Conservation (phyloP, 1,140 invertebrate species). For the Drosophila ogumai region DNA sequence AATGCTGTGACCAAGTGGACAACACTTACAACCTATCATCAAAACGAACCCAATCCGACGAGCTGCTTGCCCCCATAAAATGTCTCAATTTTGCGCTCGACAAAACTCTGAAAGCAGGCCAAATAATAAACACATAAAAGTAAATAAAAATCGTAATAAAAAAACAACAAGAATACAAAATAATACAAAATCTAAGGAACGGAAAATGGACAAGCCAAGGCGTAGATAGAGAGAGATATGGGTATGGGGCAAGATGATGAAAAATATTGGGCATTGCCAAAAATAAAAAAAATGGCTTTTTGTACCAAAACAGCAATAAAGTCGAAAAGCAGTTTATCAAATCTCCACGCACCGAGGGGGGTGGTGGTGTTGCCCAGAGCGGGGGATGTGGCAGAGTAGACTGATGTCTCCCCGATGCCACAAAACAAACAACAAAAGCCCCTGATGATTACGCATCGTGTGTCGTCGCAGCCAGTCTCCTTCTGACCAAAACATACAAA, state of each 20-base stretch:
- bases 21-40: constrained; percentile 37
- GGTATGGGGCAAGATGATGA: constrained; percentile 23
- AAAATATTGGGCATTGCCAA: constrained; percentile 67
- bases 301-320: constrained; percentile 79
- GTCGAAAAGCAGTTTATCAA: constrained; percentile 82
- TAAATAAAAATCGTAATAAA: constrained; percentile 56
- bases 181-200: constrained; percentile 40
- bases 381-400: not conserved
- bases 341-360: constrained; percentile 64
- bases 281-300: constrained; percentile 56
- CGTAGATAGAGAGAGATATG: not conserved
- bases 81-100: constrained; percentile 71
- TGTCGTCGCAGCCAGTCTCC: constrained; percentile 24
- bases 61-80: constrained; percentile 30
- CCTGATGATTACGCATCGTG: constrained; percentile 47
- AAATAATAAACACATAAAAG: constrained; percentile 61
- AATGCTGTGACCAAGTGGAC: constrained; percentile 37
- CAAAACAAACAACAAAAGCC: constrained; percentile 58
- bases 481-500: constrained; percentile 19
- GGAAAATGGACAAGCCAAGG: constrained; percentile 27
- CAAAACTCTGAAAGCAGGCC: constrained; percentile 56
- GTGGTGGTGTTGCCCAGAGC: not conserved
- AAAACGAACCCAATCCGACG: constrained; percentile 1
- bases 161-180: constrained; percentile 45
- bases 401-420: constrained; percentile 17